phyloP scores from a whole-genome alignment of 2,113 vertebrate species.

The Benitochromis conjunctus region DNA sequence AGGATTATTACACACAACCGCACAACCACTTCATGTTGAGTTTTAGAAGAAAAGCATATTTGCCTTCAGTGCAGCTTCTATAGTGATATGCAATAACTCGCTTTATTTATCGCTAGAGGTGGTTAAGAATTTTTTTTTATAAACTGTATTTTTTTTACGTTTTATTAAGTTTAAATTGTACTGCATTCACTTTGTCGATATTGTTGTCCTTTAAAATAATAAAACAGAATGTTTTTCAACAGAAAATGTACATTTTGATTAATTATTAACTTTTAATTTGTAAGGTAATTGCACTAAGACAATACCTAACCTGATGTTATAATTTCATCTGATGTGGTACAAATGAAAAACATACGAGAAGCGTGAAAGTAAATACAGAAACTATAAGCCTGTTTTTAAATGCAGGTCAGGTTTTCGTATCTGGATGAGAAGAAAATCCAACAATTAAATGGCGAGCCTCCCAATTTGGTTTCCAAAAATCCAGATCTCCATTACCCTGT shows the following conservation, averaged over 20 bases:
- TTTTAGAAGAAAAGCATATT: neutral
- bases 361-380: neutral
- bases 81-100: neutral
- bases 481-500: neutral
- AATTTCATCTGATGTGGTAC: neutral
- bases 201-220: rapidly evolving
- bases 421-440: neutral
- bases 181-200: neutral
- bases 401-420: neutral
- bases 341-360: neutral
- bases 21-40: neutral
- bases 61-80: neutral
- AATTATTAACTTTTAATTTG: neutral
- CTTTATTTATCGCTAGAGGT: neutral
- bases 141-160: neutral
- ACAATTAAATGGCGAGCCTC: neutral
- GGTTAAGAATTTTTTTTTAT: neutral
- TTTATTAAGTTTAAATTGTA: neutral
- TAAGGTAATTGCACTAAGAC: neutral
- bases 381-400: neutral
- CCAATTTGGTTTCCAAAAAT: neutral
- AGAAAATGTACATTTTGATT: neutral
- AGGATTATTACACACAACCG: neutral
- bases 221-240: neutral
- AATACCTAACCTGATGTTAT: neutral